Percentiles rank a stretch among this genome's conserved stretches.
phyloP scores from a whole-genome alignment of 2,888 invertebrate genomes.

The Erannis defoliaria region DNA sequence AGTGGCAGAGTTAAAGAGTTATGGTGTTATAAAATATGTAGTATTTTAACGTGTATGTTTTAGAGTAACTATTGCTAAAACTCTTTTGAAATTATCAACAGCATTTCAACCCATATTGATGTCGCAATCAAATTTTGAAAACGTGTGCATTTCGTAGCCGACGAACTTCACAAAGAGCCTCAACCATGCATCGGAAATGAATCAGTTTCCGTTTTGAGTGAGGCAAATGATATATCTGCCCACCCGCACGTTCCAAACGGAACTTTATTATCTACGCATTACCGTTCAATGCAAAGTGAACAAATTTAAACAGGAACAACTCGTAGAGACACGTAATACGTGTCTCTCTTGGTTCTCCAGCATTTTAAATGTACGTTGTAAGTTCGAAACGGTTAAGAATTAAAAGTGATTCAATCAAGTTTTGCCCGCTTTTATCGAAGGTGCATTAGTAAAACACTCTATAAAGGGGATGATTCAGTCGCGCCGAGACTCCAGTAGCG shows the following conservation, averaged over 20 bases:
- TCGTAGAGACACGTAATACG: constrained; percentile 61
- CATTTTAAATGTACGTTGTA: constrained; percentile 67
- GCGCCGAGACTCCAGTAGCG: constrained; percentile 48
- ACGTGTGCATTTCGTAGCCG: constrained; percentile 82
- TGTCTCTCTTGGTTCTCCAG: constrained; percentile 50
- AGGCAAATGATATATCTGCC: constrained; percentile 76
- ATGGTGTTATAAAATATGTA: too few relatives aligned
- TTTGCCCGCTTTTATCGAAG: constrained; percentile 36
- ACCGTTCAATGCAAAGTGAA: constrained; percentile 60
- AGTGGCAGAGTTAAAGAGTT: too few relatives aligned
- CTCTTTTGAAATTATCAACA: constrained; percentile 44
- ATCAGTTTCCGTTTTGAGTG: constrained; percentile 83
- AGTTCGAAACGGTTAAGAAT: constrained; percentile 63
- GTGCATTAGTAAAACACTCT: constrained; percentile 44
- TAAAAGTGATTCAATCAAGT: constrained; percentile 60
- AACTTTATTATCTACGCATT: constrained; percentile 58
- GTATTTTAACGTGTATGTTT: too few relatives aligned
- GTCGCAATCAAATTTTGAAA: constrained; percentile 83
- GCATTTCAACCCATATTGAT: constrained; percentile 68
- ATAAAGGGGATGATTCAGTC: constrained; percentile 47
- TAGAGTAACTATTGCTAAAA: neutral
- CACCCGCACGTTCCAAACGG: constrained; percentile 61
- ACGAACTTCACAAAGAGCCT: constrained; percentile 83
- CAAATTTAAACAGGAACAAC: constrained; percentile 63
- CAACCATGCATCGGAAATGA: constrained; percentile 86